Percentiles rank a stretch among this genome's conserved stretches.
Conservation (phyloP, 2,888 invertebrate species). For the Leistus spinibarbis region DNA sequence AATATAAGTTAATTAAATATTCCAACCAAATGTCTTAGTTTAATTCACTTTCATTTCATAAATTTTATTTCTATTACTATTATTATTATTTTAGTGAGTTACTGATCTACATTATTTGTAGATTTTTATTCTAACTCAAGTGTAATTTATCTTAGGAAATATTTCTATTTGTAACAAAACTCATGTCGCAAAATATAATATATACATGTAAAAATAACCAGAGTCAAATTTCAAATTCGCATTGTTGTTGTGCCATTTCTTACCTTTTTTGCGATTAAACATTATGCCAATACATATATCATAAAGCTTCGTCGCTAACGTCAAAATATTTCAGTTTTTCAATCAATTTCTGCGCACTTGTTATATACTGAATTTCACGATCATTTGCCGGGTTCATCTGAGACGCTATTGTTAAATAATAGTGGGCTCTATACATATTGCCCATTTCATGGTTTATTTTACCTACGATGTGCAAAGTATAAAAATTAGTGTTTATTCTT, state of each 20-base stretch:
- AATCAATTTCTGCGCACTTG: conserved; percentile 48
- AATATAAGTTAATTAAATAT: conserved; percentile 29
- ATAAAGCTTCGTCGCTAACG: conserved; percentile 43
- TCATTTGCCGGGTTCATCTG: conserved; percentile 48
- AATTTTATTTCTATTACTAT: not conserved
- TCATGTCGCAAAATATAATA: conserved; percentile 31
- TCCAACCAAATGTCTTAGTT: conserved; percentile 36
- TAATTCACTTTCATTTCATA: conserved; percentile 21
- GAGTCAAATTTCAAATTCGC: not conserved
- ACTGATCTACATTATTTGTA: conserved; percentile 31
- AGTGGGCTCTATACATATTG: conserved; percentile 41
- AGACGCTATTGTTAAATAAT: conserved; percentile 52
- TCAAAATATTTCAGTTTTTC: conserved; percentile 51
- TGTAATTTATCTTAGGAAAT: conserved; percentile 36
- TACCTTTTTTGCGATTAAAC: not conserved
- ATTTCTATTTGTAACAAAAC: conserved; percentile 35
- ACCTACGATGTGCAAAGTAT: conserved; percentile 7
- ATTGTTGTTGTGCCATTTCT: not conserved
- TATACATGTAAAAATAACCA: conserved; percentile 18
- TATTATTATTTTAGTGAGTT: conserved; percentile 28
- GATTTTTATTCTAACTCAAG: conserved; percentile 22
- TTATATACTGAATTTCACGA: conserved; percentile 49
- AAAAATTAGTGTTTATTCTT: too few species aligned
- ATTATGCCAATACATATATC: conserved; percentile 24
- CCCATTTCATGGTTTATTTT: conserved; percentile 28